Evolutionary conservation across 1,140 invertebrate species (phyloP).

Genomic region (Platyscapa corneri): DNA sequence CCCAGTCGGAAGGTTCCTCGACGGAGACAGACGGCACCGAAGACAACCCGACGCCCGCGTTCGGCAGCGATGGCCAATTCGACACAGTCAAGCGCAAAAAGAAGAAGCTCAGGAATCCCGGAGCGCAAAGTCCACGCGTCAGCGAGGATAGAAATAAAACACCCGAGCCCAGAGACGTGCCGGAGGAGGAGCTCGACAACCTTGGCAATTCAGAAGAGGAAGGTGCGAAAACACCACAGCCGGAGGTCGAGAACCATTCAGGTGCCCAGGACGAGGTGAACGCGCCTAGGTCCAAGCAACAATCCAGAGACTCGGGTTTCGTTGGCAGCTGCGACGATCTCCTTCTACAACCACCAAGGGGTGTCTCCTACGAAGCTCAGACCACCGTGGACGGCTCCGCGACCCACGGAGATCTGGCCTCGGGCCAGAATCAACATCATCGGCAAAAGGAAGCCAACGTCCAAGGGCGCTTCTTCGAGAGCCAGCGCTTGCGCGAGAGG

Average conservation of each 20-base stretch:
- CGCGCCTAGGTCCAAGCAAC: constrained; percentile 77
- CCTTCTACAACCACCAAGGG: constrained; percentile 77
- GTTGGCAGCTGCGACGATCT: constrained; percentile 91
- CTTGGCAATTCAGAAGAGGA: constrained; percentile 71
- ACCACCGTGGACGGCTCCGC: not conserved
- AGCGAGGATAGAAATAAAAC: constrained; percentile 74
- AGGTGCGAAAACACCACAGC: constrained; percentile 74
- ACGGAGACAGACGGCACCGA: constrained; percentile 87
- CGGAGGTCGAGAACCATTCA: constrained; percentile 29
- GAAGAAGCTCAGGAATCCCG: constrained; percentile 74
- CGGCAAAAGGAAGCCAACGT: constrained; percentile 22
- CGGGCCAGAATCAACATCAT: not conserved
- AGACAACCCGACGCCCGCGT: constrained; percentile 78
- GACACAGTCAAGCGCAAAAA: constrained; percentile 91
- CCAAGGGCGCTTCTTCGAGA: constrained; percentile 42
- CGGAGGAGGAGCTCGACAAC: constrained; percentile 57
- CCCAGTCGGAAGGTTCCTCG: constrained; percentile 80
- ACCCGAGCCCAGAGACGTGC: constrained; percentile 74
- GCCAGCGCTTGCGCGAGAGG: constrained; percentile 30
- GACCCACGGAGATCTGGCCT: not conserved
- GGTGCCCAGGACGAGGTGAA: not conserved
- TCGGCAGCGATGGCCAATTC: constrained; percentile 81
- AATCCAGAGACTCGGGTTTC: constrained; percentile 89
- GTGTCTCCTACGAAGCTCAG: constrained; percentile 49
- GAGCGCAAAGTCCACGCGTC: constrained; percentile 69